Evolutionary conservation across 2,888 invertebrate genomes (phyloP).

Genomic region (Mesopsocus fuscifrons): DNA sequence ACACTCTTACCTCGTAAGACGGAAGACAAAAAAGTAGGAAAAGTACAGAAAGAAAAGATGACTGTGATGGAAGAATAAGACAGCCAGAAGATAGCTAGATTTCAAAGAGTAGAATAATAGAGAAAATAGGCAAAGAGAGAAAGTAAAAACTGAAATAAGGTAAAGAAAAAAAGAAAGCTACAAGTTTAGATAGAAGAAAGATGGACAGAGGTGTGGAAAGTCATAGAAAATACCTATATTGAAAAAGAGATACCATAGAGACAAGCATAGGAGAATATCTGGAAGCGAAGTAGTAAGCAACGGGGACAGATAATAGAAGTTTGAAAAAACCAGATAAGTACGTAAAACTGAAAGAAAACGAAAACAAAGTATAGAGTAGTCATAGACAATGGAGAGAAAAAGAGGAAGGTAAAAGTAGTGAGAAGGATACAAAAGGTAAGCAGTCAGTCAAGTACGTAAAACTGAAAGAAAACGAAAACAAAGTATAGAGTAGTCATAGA

Average conservation of each 20-base stretch:
- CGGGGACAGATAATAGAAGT: not conserved
- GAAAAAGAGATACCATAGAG: too few relatives aligned
- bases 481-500: slow-evolving; percentile 1
- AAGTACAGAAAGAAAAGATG: slow-evolving; percentile 9
- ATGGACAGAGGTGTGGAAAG: slow-evolving; percentile 6
- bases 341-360: slow-evolving; percentile 6
- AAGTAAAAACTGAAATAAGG: slow-evolving; percentile 8
- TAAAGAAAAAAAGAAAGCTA: slow-evolving; percentile 11
- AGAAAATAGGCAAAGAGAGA: slow-evolving; percentile 6
- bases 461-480: slow-evolving; percentile 8
- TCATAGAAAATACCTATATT: not conserved
- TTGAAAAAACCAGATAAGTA: slow-evolving; percentile 4
- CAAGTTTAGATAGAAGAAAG: slow-evolving; percentile 9
- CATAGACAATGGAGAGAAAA: slow-evolving; percentile 2
- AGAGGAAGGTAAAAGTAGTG: slow-evolving; percentile 6
- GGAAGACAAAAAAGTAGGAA: slow-evolving; percentile 11
- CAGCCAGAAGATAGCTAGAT: slow-evolving; percentile 8
- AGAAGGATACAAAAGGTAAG: not conserved
- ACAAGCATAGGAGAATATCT: too few relatives aligned
- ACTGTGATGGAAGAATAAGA: slow-evolving; percentile 8
- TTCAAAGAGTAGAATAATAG: slow-evolving; percentile 10
- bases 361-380: slow-evolving; percentile 6
- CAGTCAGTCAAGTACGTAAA: slow-evolving; percentile 2
- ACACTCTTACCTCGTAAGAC: too few relatives aligned
- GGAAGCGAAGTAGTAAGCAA: too few relatives aligned